Evolutionary conservation across 1,140 invertebrate genomes (phyloP).

Genomic region (Anastrepha obliqua): DNA sequence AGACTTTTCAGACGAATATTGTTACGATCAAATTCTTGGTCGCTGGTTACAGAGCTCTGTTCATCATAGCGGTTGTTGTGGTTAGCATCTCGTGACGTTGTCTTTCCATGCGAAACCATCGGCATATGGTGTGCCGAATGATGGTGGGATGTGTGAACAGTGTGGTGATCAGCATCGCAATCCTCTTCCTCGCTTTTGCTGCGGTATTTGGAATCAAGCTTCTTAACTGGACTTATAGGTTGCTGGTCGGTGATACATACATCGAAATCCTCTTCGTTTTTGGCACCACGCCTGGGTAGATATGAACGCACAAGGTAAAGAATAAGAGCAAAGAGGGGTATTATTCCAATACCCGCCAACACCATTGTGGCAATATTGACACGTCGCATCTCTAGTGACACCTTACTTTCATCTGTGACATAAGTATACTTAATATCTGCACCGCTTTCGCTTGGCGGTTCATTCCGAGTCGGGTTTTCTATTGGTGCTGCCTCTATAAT

Average conservation of each 20-base stretch:
- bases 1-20: slow-evolving; percentile 87
- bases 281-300: slow-evolving; percentile 77
- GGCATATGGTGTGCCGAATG: slow-evolving; percentile 56
- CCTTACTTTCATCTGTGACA: slow-evolving; percentile 71
- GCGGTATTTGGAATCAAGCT: slow-evolving; percentile 69
- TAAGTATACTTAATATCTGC: slow-evolving; percentile 71
- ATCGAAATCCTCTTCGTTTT: slow-evolving; percentile 78
- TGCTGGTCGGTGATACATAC: slow-evolving; percentile 77
- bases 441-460: neutral
- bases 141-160: slow-evolving; percentile 59
- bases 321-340: slow-evolving; percentile 77
- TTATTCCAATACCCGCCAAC: slow-evolving; percentile 77
- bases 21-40: slow-evolving; percentile 86
- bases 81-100: slow-evolving; percentile 63
- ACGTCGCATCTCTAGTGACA: slow-evolving; percentile 76
- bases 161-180: slow-evolving; percentile 76
- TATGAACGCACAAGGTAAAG: slow-evolving; percentile 77
- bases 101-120: slow-evolving; percentile 14
- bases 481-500: slow-evolving; percentile 55
- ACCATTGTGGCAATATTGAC: slow-evolving; percentile 78
- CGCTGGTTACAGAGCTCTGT: slow-evolving; percentile 67
- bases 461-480: neutral
- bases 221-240: slow-evolving; percentile 72
- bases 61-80: slow-evolving; percentile 67
- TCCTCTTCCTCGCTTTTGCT: slow-evolving; percentile 68